Base-by-base conservation (phyloP, 2,888 invertebrate species). In the Nowickia ferox region DNA sequence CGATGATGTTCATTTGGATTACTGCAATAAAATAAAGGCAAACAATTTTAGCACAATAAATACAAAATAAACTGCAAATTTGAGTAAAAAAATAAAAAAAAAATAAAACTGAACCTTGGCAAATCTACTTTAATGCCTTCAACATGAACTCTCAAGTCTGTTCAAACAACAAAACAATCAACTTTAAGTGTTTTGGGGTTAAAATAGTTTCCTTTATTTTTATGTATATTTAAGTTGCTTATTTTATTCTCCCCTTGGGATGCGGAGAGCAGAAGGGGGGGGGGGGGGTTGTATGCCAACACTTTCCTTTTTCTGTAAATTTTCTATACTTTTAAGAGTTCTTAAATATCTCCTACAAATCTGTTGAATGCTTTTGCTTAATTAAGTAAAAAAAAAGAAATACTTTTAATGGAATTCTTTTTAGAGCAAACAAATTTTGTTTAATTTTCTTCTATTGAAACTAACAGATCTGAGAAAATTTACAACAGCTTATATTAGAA, bases 1-100 rank as follows among this genome's bases (percentile, higher is more conserved):
- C 96, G 96, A 89, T 95, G 95, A 92, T 96, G 96, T 92, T 97
- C 97, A 91, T 97, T 97, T 15, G 97, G 97, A 93, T 97, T 97
- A 88, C 97, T 97, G 63, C 1, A 85, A 81, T 22, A 38, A 53
- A 15, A 68, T 53, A 79, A 75, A 59, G 0, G 66, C 40, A 59
- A 22, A 63, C 42, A 65, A 61, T 38, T 15, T 15, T 22, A 51
- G 10, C 44, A 17, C 19, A 22, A 66, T 44, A 30, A 46, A 74
- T 38, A 44, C 38, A 15, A 44, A 42, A 38, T 46, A 15, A 11
- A 44, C 53, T 42, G 59, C 6, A 40, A 44, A 53, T 51, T 38
- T 15, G 15, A 0, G 15, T 22, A 55, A 53, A 44, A 40, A 8
- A 17, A 48, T 2, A 30, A 22, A 11, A 48, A 53, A 22, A 38